phyloP scores from a whole-genome alignment of 2,888 invertebrate genomes.

The Electrophaes corylata region DNA sequence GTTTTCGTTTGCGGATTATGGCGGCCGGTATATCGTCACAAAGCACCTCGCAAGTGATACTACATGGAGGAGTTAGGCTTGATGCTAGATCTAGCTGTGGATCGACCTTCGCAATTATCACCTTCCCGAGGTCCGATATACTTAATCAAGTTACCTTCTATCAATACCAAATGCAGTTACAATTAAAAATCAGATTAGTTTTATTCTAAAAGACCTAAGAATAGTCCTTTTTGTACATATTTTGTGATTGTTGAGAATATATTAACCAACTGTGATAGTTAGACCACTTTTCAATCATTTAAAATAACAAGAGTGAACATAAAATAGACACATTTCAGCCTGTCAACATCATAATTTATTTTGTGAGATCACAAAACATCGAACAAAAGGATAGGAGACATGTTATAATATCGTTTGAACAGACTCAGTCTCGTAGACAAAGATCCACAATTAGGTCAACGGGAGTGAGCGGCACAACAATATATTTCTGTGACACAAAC shows the following conservation, averaged over 20 bases:
- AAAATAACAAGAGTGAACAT: neutral
- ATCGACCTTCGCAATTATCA: slow-evolving; percentile 78
- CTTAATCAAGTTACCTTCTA: slow-evolving; percentile 29
- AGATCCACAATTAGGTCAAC: slow-evolving; percentile 47
- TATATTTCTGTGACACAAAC: slow-evolving; percentile 43
- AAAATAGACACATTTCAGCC: neutral
- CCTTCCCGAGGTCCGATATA: slow-evolving; percentile 61
- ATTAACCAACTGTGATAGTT: neutral
- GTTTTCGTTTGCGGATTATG: slow-evolving; percentile 47
- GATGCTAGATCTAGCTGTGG: slow-evolving; percentile 78
- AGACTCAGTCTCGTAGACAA: slow-evolving; percentile 37
- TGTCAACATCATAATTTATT: neutral
- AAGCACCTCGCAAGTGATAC: slow-evolving; percentile 75
- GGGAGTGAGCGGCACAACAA: slow-evolving; percentile 43
- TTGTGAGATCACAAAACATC: neutral
- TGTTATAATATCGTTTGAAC: slow-evolving; percentile 15
- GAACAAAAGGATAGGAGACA: neutral
- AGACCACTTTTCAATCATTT: neutral
- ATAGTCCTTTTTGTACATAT: neutral
- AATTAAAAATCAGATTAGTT: neutral
- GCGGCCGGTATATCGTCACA: slow-evolving; percentile 72
- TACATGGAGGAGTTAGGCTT: slow-evolving; percentile 72
- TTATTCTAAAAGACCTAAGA: neutral
- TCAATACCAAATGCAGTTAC: neutral
- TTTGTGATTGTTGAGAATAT: neutral